A percentile compares a stretch with the other conserved stretches of the same genome.
Evolutionary conservation across 2,113 vertebrate genomes (phyloP).

Genomic region (Cepphus grylle): DNA sequence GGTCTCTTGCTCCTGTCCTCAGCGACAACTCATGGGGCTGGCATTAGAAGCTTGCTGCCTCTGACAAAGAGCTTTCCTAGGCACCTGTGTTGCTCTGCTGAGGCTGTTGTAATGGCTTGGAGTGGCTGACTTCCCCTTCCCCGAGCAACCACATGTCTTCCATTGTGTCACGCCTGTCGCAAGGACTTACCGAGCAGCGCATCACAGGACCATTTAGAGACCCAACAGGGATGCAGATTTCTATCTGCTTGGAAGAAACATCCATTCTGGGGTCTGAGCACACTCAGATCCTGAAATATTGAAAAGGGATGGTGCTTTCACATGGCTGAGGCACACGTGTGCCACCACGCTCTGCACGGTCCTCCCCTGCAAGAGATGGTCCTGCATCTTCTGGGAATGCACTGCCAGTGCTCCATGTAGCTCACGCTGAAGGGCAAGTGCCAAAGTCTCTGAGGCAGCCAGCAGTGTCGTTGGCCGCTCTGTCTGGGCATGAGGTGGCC

Average conservation of each 20-base stretch:
- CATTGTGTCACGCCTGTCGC: conserved; percentile 5
- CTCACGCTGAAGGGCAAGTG: rapidly evolving
- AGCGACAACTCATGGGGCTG: background rate
- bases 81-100: background rate
- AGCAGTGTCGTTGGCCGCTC: background rate
- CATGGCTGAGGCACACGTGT: conserved; percentile 19
- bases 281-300: conserved; percentile 55
- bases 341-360: background rate
- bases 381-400: background rate
- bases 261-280: conserved; percentile 15
- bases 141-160: background rate
- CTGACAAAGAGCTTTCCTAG: background rate
- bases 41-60: background rate
- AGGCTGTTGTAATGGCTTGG: background rate
- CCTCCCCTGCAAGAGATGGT: background rate
- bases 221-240: conserved; percentile 10
- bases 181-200: background rate
- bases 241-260: conserved; percentile 27
- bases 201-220: conserved; percentile 18
- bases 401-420: rapidly evolving
- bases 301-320: conserved; percentile 28
- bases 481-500: background rate
- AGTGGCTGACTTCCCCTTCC: background rate
- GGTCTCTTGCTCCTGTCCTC: background rate
- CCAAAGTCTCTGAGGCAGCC: background rate